Conservation (phyloP, 1,140 invertebrate genomes). For the Sinonovacula constricta region DNA sequence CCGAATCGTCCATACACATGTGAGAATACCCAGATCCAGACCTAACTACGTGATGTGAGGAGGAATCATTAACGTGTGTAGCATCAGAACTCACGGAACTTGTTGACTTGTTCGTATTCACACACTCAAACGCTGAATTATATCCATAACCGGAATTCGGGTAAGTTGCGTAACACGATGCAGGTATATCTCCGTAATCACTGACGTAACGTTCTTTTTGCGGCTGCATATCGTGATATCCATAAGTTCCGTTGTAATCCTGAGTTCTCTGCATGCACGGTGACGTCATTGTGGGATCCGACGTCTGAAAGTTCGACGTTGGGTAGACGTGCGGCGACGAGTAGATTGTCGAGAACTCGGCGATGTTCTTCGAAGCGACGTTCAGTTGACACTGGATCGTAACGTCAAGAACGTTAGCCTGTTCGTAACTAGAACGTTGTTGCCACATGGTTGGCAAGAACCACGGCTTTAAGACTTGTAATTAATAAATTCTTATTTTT, state of each 20-base stretch:
- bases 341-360: slow-evolving; percentile 18
- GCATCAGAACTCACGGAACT: neutral
- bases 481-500: too few relatives aligned
- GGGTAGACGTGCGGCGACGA: neutral
- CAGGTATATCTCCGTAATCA: neutral
- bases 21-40: slow-evolving; percentile 1
- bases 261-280: neutral
- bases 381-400: slow-evolving; percentile 48
- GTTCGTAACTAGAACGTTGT: slow-evolving; percentile 17
- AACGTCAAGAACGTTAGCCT: slow-evolving; percentile 37
- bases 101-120: neutral
- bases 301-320: neutral
- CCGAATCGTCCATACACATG: slow-evolving; percentile 46
- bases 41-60: neutral
- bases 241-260: neutral
- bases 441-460: slow-evolving; percentile 45
- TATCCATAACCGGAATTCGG: neutral
- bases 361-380: slow-evolving; percentile 40
- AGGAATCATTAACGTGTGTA: neutral
- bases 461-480: too few relatives aligned
- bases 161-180: neutral
- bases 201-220: neutral
- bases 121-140: neutral
- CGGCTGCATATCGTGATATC: neutral
- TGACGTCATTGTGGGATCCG: neutral